These are phyloP conservation scores for Bostrychus sinensis DNA, from an alignment of 2,113 vertebrate genomes.

Conservation along the genomic window DNA sequence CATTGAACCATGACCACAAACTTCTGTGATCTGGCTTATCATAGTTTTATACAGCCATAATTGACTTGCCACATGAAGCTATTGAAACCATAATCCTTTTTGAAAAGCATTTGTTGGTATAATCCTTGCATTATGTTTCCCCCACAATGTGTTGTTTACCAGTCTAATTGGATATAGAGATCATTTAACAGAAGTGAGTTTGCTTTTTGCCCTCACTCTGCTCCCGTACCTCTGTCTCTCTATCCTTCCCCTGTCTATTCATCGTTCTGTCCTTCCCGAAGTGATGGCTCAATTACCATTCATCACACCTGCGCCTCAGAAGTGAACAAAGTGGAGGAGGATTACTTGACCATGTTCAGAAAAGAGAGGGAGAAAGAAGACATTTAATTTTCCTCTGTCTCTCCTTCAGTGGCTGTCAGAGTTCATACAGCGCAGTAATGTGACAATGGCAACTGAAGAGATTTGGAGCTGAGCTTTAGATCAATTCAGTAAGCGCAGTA, in stretches of 20 bases:
- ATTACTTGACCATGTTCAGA: constrained; percentile 37
- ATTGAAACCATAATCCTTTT: constrained; percentile 3
- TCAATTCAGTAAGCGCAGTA: constrained; percentile 42
- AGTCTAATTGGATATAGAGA: constrained; percentile 1
- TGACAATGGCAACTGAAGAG: constrained; percentile 52
- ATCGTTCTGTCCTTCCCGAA: constrained; percentile 57
- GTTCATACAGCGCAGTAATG: constrained; percentile 39
- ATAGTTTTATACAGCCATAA: neutral
- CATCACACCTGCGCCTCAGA: constrained; percentile 52
- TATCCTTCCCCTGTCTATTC: constrained; percentile 34
- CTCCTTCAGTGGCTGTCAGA: constrained; percentile 27
- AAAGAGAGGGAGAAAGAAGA: constrained; percentile 12
- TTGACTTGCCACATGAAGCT: neutral
- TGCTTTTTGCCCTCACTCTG: constrained; percentile 23
- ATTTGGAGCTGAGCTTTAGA: constrained; percentile 46
- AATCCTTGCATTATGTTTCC: constrained; percentile 7
- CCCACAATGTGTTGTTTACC: neutral
- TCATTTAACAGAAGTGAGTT: constrained; percentile 11
- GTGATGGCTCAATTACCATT: constrained; percentile 71
- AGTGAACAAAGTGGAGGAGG: constrained; percentile 48
- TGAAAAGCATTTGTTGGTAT: constrained; percentile 2
- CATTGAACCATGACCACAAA: neutral
- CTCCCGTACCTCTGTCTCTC: neutral
- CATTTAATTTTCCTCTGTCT: constrained; percentile 44
- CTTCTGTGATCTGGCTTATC: neutral